Evolutionary conservation across 2,113 vertebrate genomes (phyloP).

Genomic region (Elephantulus edwardii): DNA sequence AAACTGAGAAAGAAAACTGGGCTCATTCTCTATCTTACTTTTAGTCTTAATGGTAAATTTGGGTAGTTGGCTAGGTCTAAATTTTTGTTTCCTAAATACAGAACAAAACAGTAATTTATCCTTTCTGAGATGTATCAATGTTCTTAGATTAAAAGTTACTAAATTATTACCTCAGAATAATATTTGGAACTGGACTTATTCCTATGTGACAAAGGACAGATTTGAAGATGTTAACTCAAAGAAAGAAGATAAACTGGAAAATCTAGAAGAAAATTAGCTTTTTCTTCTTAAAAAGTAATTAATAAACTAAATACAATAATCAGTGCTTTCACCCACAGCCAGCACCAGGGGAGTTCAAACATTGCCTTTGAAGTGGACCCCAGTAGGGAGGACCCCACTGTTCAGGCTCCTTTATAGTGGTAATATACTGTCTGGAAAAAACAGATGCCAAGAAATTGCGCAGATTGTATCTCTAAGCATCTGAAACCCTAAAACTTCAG

Average conservation of each 20-base stretch:
- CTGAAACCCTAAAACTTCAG: slow-evolving; percentile 73
- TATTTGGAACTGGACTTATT: slow-evolving; percentile 48
- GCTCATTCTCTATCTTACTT: neutral
- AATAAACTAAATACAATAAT: slow-evolving; percentile 63
- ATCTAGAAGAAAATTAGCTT: slow-evolving; percentile 47
- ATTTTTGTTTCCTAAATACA: slow-evolving; percentile 34
- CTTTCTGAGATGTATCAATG: neutral
- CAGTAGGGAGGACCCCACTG: slow-evolving; percentile 49
- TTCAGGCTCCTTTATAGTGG: slow-evolving; percentile 69
- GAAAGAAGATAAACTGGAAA: slow-evolving; percentile 12
- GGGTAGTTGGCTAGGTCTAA: neutral
- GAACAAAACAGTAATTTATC: neutral
- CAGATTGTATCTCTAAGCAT: slow-evolving; percentile 65
- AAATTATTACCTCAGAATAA: slow-evolving; percentile 25
- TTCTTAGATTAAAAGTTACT: slow-evolving; percentile 38
- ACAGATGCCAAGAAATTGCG: slow-evolving; percentile 66
- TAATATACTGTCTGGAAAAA: slow-evolving; percentile 69
- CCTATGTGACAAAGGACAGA: neutral
- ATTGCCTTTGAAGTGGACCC: slow-evolving; percentile 59
- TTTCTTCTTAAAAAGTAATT: slow-evolving; percentile 58
- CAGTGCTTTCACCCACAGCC: slow-evolving; percentile 47
- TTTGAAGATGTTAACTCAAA: slow-evolving; percentile 37
- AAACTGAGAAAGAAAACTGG: neutral
- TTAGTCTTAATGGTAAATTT: neutral
- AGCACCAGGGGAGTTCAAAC: slow-evolving; percentile 64